A percentile compares a stretch with the other conserved stretches of the same genome.
Evolutionary conservation across 1,140 invertebrate genomes (phyloP).

Genomic region (Sarcophaga bullata): DNA sequence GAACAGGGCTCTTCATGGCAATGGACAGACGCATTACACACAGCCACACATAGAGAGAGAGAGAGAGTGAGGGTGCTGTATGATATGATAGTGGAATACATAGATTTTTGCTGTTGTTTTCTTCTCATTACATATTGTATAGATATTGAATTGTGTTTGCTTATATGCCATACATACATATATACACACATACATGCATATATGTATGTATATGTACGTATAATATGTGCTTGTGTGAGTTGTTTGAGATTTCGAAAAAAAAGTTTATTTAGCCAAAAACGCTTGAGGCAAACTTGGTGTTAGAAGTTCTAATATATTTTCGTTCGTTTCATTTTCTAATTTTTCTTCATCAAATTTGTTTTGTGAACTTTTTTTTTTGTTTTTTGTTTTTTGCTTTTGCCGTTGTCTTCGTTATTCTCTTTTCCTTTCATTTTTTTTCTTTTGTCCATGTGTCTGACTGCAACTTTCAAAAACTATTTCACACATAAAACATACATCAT

Average conservation of each 20-base stretch:
- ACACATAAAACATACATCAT: background rate
- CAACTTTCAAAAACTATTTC: conserved; percentile 2
- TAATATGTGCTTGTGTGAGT: background rate
- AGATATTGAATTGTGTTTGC: too few species aligned
- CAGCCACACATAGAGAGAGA: too few species aligned
- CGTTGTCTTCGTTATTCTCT: background rate
- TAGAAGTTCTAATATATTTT: conserved; percentile 3
- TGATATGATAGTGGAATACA: background rate
- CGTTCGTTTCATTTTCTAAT: conserved; percentile 25
- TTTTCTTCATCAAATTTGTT: conserved; percentile 38
- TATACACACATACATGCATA: too few species aligned
- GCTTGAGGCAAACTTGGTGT: conserved; percentile 22
- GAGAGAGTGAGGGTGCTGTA: background rate
- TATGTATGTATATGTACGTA: too few species aligned
- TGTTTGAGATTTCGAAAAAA: background rate
- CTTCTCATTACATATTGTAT: too few species aligned
- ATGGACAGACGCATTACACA: background rate
- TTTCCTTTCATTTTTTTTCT: background rate
- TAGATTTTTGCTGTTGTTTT: background rate
- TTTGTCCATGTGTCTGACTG: background rate
- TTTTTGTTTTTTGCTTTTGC: background rate
- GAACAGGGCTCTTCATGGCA: conserved; percentile 2
- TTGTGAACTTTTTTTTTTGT: conserved; percentile 21
- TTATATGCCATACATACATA: too few species aligned
- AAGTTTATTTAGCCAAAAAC: conserved; percentile 29